phyloP scores from a whole-genome alignment of 2,113 vertebrate species.

The Toxostoma redivivum region DNA sequence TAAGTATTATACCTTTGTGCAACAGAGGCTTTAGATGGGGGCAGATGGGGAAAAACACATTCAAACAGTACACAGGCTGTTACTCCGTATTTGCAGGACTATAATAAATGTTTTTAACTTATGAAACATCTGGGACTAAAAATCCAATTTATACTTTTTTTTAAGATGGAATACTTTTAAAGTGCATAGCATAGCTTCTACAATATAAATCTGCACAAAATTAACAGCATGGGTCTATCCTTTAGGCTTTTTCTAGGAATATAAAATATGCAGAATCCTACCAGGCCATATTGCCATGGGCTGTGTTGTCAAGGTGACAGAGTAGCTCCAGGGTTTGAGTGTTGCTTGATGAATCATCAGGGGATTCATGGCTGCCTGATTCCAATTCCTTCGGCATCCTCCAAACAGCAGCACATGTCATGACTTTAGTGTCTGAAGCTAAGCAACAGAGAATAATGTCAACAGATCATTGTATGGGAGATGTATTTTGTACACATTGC shows the following conservation, averaged over 20 bases:
- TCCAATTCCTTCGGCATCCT: conserved; percentile 96
- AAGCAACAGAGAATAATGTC: conserved; percentile 66
- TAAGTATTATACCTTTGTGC: not conserved
- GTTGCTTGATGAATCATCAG: conserved; percentile 93
- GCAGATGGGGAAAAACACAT: not conserved
- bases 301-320: conserved; percentile 92
- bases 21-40: not conserved
- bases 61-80: not conserved
- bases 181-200: not conserved
- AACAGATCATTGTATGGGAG: conserved; percentile 55
- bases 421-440: conserved; percentile 92
- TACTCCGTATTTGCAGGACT: not conserved
- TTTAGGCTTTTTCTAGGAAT: not conserved
- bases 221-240: conserved; percentile 7
- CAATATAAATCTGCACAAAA: conserved; percentile 12
- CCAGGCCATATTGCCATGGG: conserved; percentile 90
- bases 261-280: conserved; percentile 80
- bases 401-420: conserved; percentile 93
- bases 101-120: not conserved
- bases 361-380: conserved; percentile 92
- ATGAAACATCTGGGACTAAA: conserved; percentile 1
- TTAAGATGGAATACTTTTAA: not conserved
- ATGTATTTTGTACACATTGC: conserved; percentile 1
- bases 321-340: conserved; percentile 95
- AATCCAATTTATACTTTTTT: not conserved